Base-by-base conservation (phyloP, 2,888 invertebrate species). In the Caenorhabditis panamensis region DNA sequence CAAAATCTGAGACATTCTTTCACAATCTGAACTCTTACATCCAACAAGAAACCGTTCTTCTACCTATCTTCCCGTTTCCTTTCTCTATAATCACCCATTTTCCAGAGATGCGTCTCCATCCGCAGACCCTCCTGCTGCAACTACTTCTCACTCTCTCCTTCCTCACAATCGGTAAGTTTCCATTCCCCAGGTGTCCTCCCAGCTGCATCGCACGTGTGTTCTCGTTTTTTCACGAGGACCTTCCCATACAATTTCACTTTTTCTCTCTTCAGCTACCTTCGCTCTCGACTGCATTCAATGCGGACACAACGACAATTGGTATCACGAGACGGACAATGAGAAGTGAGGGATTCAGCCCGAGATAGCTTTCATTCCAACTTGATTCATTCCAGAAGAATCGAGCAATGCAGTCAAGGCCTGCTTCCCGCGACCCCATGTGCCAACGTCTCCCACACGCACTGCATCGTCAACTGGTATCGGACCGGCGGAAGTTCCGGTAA, bases 271-370 rank as follows among this genome's bases (percentile, higher is more conserved):
- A 66, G 51, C 58, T 26, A 53, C 56, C 37, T 58, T 59, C 22
- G 61, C 81, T 37, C 82, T 89, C 64, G 78, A 84, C 24, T 89
- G 89, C 64, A 87, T 89, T 24, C 89, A 89, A 72, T 89, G 89
- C 76, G 87, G 86, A 49, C 82, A 85, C 22, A 81, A 72, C 28
- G 79, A 76, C 11, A 69, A 76, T 16, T 87, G 88, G 88, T 88
- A 87, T 67, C 82, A 86, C 8, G 86, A 88, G 49, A 86, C 87
- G 47, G 88, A 87, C 59, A 79, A 79, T 28, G 88, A 88, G 64
- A 73, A 82, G 76, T 86, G 76, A 36, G 68, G 4, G 28, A 24
- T 13, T 9, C 2, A 18, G 22, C 5, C 41, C 16, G 41, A 41
- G 8, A 16, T 8, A 41, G 41, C 3, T 16, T 9, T 16, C 41